These are phyloP conservation scores for Ctenochaetus hawaiiensis DNA, from an alignment of 2,797 vertebrate genomes.

Conservation along the genomic window DNA sequence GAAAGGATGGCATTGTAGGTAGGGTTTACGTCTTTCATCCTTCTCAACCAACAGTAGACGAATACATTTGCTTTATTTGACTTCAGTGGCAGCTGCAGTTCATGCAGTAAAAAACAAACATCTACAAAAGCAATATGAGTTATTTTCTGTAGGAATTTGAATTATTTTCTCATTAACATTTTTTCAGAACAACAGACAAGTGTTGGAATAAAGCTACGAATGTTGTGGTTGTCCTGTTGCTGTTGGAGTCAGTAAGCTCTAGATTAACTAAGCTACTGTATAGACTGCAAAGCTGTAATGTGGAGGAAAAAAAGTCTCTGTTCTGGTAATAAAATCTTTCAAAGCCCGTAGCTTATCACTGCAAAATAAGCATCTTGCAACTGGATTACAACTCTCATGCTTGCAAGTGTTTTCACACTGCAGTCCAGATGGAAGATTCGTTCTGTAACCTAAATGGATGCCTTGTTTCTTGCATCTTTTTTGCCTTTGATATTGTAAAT, in stretches of 20 bases:
- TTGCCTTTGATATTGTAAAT: constrained; percentile 52
- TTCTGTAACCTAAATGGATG: constrained; percentile 65
- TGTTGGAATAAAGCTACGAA: constrained; percentile 43
- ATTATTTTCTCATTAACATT: constrained; percentile 34
- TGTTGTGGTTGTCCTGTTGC: constrained; percentile 51
- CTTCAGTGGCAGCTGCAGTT: too few species aligned
- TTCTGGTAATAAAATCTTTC: constrained; percentile 78
- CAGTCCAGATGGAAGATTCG: constrained; percentile 80
- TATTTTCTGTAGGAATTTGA: not conserved
- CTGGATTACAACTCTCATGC: constrained; percentile 80
- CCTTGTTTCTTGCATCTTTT: constrained; percentile 36
- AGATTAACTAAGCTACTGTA: constrained; percentile 76
- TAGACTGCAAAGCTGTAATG: constrained; percentile 68
- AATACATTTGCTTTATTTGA: too few species aligned
- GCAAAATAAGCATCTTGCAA: constrained; percentile 83
- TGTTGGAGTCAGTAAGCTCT: constrained; percentile 74
- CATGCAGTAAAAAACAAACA: not conserved
- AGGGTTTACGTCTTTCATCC: too few species aligned
- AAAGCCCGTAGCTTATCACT: constrained; percentile 81
- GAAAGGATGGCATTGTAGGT: too few species aligned
- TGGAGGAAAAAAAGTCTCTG: constrained; percentile 57
- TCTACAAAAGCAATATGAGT: not conserved
- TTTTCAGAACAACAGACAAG: constrained; percentile 45
- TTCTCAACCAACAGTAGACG: too few species aligned
- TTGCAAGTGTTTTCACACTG: constrained; percentile 69